Conservation (phyloP, 2,888 invertebrate species). For the Galerucella calmariensis region DNA sequence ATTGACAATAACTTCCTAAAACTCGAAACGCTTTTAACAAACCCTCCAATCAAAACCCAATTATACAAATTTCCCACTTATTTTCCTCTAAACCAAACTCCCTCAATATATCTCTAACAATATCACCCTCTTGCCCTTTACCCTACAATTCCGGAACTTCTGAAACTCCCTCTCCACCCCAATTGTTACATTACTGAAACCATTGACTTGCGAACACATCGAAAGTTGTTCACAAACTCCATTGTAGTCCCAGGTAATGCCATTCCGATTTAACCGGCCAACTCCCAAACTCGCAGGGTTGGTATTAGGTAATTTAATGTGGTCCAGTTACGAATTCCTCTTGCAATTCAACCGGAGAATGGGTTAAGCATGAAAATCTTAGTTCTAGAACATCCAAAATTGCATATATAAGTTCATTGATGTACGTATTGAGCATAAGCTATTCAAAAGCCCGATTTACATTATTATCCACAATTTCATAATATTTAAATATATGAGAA, state of each 20-base stretch:
- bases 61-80: conserved; percentile 36
- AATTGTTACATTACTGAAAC: conserved; percentile 35
- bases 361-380: background rate
- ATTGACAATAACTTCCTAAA: conserved; percentile 23
- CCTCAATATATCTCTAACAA: conserved; percentile 32
- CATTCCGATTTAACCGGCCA: conserved; percentile 38
- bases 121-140: conserved; percentile 21
- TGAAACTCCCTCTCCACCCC: conserved; percentile 26
- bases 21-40: conserved; percentile 23
- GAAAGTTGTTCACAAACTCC: conserved; percentile 40
- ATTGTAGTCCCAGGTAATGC: conserved; percentile 38
- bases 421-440: background rate
- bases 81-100: conserved; percentile 29
- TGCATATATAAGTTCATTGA: background rate
- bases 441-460: background rate
- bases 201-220: conserved; percentile 37
- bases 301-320: conserved; percentile 19
- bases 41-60: conserved; percentile 31
- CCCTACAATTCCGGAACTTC: conserved; percentile 24
- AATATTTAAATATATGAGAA: too few species aligned
- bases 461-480: too few species aligned
- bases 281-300: conserved; percentile 26
- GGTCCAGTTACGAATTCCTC: conserved; percentile 1
- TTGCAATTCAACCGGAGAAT: background rate
- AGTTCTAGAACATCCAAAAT: background rate